Evolutionary conservation across 1,140 invertebrate species (phyloP).

Genomic region (Psix sp.): DNA sequence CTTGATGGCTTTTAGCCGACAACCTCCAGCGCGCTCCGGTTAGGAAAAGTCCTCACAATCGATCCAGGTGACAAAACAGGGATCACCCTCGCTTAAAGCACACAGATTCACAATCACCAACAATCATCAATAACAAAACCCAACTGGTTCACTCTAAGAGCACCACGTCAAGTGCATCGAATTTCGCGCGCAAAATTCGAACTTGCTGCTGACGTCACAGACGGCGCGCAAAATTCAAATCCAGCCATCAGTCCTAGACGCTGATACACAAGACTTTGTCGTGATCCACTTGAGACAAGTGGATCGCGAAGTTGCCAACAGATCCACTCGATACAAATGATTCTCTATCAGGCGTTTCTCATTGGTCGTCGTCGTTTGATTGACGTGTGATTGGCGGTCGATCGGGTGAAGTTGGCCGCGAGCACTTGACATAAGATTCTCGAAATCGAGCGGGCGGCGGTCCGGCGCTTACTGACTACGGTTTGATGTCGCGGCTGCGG

Average conservation of each 20-base stretch:
- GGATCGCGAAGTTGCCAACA: not conserved
- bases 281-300: too few relatives aligned
- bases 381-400: not conserved
- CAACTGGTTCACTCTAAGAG: constrained; percentile 24
- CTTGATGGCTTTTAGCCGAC: constrained; percentile 57
- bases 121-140: constrained; percentile 26
- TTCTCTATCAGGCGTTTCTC: too few relatives aligned
- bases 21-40: constrained; percentile 64
- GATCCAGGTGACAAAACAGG: constrained; percentile 6
- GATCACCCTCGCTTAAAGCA: constrained; percentile 12
- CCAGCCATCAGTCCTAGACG: constrained; percentile 22
- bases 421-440: constrained; percentile 58
- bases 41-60: constrained; percentile 24
- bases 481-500: constrained; percentile 73
- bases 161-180: constrained; percentile 22
- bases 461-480: constrained; percentile 77
- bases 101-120: constrained; percentile 38
- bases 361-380: too few relatives aligned
- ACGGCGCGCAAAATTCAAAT: constrained; percentile 22
- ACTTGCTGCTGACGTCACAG: constrained; percentile 21
- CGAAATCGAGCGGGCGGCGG: constrained; percentile 75
- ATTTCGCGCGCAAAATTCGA: constrained; percentile 31
- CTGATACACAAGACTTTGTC: constrained; percentile 1
- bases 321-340: too few relatives aligned
- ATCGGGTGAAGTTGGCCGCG: constrained; percentile 45